Conservation (phyloP, 2,797 vertebrate species). For the Philypnodon macrostomus region DNA sequence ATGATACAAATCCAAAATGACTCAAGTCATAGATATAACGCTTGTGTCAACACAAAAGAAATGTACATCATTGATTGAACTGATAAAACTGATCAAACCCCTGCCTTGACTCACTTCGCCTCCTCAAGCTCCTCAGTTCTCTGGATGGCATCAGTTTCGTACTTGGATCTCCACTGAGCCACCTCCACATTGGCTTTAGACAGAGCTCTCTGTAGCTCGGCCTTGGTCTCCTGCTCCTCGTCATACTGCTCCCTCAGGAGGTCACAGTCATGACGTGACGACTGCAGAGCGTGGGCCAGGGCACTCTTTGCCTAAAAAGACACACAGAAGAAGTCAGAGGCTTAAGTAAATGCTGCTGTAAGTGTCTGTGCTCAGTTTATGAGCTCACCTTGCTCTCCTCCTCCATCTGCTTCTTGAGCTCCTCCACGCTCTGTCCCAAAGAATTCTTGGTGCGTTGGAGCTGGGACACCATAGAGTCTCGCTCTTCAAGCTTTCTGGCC, state of each 20-base stretch:
- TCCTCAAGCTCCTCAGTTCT: slow-evolving; percentile 93
- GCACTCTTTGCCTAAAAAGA: slow-evolving; percentile 81
- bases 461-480: slow-evolving; percentile 86
- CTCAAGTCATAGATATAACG: too few relatives aligned
- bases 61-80: too few relatives aligned
- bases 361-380: neutral
- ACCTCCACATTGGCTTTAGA: slow-evolving; percentile 91
- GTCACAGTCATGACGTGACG: slow-evolving; percentile 86
- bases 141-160: slow-evolving; percentile 91
- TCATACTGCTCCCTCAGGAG: slow-evolving; percentile 91
- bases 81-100: neutral
- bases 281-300: slow-evolving; percentile 87
- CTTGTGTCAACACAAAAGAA: too few relatives aligned
- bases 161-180: slow-evolving; percentile 94
- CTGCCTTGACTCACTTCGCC: slow-evolving; percentile 81
- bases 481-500: slow-evolving; percentile 86
- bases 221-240: slow-evolving; percentile 88
- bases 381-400: slow-evolving; percentile 89
- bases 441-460: slow-evolving; percentile 86
- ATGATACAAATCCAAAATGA: too few relatives aligned
- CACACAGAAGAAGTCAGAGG: neutral
- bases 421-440: slow-evolving; percentile 85
- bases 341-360: neutral
- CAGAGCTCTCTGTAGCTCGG: slow-evolving; percentile 85
- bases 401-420: slow-evolving; percentile 90